Conservation (phyloP, 92 coral and sea anemone genomes). For the Parazoanthus darwini region DNA sequence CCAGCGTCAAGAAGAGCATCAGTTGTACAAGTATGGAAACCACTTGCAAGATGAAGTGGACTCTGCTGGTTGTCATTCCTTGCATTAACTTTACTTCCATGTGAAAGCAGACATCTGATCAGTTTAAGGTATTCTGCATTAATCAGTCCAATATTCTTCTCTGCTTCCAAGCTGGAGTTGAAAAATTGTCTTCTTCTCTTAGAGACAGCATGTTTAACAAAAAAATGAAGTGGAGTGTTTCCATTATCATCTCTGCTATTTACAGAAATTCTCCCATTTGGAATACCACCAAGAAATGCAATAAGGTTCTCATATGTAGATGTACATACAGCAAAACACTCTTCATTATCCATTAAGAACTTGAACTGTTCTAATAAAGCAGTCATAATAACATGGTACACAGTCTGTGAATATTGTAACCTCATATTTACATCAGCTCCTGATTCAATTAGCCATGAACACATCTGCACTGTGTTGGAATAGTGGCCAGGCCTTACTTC, state of each 20-base stretch:
- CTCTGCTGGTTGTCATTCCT: conserved; percentile 7
- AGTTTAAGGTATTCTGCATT: neutral
- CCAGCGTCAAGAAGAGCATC: neutral
- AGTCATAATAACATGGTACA: neutral
- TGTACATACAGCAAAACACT: neutral
- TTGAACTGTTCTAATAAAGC: neutral
- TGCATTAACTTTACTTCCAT: conserved; percentile 15
- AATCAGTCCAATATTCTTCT: neutral
- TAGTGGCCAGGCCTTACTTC: too few relatives aligned
- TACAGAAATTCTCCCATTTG: neutral
- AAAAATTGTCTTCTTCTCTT: neutral
- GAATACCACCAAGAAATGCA: neutral
- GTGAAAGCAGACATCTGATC: neutral
- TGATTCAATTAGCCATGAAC: conserved; percentile 1
- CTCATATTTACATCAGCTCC: conserved; percentile 1
- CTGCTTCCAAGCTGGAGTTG: neutral
- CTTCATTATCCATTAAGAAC: neutral
- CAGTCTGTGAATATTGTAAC: neutral
- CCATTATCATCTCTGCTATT: conserved; percentile 25
- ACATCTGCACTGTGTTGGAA: conserved; percentile 15
- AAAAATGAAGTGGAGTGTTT: neutral
- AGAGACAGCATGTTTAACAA: neutral
- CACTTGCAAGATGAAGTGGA: conserved; percentile 11
- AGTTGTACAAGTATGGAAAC: neutral
- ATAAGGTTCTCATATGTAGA: neutral